Conservation (phyloP, 2,797 vertebrate genomes). For the Nothura maculosa region DNA sequence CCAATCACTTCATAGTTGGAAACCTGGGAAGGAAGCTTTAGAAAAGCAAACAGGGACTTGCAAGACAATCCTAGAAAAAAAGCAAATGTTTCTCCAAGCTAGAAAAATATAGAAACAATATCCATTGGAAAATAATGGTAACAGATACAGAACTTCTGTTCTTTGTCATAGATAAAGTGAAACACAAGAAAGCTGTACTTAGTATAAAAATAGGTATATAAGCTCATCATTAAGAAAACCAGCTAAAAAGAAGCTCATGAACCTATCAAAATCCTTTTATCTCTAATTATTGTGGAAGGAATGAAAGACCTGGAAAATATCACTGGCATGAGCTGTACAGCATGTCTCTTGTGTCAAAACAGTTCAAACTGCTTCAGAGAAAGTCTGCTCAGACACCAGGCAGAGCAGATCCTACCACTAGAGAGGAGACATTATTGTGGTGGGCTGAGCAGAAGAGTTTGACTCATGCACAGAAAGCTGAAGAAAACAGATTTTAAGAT, state of each 20-base stretch:
- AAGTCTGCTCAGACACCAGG: background rate
- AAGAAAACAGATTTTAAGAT: background rate
- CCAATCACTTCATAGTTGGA: conserved; percentile 18
- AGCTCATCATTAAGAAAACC: background rate
- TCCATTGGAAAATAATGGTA: conserved; percentile 27
- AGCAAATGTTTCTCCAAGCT: background rate
- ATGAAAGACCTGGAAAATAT: conserved; percentile 36
- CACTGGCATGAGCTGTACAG: background rate
- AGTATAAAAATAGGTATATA: conserved; percentile 1
- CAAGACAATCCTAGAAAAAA: background rate
- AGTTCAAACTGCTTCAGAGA: background rate
- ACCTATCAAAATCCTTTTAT: conserved; percentile 19
- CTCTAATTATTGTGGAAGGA: conserved; percentile 6
- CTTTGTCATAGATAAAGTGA: conserved; percentile 20
- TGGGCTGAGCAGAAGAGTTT: background rate
- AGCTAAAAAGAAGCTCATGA: background rate
- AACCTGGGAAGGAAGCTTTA: conserved; percentile 38
- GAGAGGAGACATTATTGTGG: background rate
- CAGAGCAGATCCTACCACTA: background rate
- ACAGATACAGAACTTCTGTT: conserved; percentile 34
- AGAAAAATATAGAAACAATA: background rate
- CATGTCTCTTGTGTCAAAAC: conserved; percentile 2
- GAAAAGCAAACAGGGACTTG: background rate
- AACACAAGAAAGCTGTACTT: background rate
- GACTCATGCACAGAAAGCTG: background rate